phyloP scores from a whole-genome alignment of 2,888 invertebrate species.

The Noctua fimbriata region DNA sequence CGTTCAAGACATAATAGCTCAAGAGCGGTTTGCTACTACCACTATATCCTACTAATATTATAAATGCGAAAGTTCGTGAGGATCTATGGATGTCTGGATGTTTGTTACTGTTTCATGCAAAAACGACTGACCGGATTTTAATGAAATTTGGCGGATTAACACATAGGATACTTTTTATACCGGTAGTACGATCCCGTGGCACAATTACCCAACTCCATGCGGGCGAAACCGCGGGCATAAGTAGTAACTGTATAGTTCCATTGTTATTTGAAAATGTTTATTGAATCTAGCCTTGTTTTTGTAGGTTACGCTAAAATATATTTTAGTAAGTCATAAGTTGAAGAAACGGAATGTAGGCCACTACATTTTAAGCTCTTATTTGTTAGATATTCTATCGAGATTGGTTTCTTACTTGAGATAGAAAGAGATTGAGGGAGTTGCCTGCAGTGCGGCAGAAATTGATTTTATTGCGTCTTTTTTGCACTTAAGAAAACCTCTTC shows the following conservation, averaged over 20 bases:
- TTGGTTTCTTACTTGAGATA: slow-evolving; percentile 13
- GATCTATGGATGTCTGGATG: too few species aligned
- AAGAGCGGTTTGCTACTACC: neutral
- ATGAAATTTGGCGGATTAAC: too few species aligned
- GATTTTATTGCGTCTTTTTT: slow-evolving; percentile 31
- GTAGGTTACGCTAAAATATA: neutral
- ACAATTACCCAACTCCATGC: too few species aligned
- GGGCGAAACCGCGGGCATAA: too few species aligned
- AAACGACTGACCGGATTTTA: too few species aligned
- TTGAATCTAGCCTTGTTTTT: neutral
- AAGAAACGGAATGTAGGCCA: neutral
- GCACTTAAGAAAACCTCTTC: slow-evolving; percentile 28
- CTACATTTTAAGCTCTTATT: neutral
- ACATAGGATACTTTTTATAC: too few species aligned
- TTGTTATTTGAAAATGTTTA: neutral
- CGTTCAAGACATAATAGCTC: neutral
- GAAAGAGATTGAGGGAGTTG: neutral
- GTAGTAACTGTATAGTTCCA: neutral
- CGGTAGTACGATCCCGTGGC: too few species aligned
- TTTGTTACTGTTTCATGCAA: too few species aligned
- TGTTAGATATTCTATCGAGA: slow-evolving; percentile 16
- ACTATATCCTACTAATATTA: too few species aligned
- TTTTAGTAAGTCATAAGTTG: neutral
- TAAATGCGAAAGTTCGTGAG: too few species aligned
- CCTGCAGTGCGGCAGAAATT: slow-evolving; percentile 29